A percentile compares a stretch with the other conserved stretches of the same genome.
These are phyloP conservation scores for Standfussiana lucernea DNA, from an alignment of 2,888 invertebrate species.

Conservation along the genomic window DNA sequence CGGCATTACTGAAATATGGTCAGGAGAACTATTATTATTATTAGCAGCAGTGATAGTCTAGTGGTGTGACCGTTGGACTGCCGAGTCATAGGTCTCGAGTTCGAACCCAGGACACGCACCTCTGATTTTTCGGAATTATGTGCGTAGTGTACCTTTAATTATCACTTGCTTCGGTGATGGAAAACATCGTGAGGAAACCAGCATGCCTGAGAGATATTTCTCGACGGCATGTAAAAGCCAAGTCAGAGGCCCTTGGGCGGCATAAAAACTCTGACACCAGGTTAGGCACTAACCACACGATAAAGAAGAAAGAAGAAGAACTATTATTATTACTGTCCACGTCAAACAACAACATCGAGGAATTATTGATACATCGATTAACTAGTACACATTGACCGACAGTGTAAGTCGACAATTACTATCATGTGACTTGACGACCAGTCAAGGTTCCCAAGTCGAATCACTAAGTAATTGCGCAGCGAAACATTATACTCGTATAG, in stretches of 20 bases:
- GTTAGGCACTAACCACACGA: background rate
- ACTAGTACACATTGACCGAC: constrained; percentile 12
- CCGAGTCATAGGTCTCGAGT: background rate
- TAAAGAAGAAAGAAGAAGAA: background rate
- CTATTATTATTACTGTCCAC: background rate
- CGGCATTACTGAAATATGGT: background rate
- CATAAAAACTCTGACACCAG: background rate
- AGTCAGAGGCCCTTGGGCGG: background rate
- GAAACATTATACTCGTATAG: constrained; percentile 26
- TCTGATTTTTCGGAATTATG: no score
- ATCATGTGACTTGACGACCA: constrained; percentile 11
- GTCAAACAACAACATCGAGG: constrained; percentile 3
- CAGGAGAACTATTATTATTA: no score
- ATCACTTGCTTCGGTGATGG: background rate
- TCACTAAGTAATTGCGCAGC: constrained; percentile 35
- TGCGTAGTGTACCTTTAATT: background rate
- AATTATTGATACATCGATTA: constrained; percentile 47
- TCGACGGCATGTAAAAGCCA: background rate
- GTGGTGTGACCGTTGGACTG: background rate
- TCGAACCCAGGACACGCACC: no score
- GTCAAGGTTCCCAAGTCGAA: constrained; percentile 40
- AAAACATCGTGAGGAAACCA: background rate
- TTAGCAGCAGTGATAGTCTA: no score
- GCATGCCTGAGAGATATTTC: background rate
- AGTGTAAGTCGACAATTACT: constrained; percentile 32